A percentile compares a stretch with the other conserved stretches of the same genome.
Conservation (phyloP, 1,140 invertebrate species). For the Araneus ventricosus region DNA sequence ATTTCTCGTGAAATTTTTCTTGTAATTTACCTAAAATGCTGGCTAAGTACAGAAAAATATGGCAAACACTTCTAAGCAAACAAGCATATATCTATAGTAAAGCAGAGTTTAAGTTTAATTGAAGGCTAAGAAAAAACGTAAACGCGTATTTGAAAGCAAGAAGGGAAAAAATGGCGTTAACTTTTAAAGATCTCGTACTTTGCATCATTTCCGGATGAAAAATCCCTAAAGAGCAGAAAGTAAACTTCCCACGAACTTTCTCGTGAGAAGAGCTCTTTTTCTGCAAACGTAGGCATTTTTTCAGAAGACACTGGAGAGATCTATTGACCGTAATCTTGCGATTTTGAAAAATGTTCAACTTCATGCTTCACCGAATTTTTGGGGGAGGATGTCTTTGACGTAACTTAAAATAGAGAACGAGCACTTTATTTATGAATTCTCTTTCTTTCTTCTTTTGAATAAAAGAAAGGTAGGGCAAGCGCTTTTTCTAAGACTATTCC, state of each 20-base stretch:
- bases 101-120: neutral
- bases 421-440: neutral
- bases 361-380: neutral
- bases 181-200: neutral
- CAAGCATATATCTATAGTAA: too few relatives aligned
- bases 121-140: neutral
- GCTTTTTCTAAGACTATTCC: too few relatives aligned
- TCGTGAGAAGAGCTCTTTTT: neutral
- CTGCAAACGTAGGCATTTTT: neutral
- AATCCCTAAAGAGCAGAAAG: neutral
- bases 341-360: slow-evolving; percentile 15
- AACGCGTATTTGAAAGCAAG: neutral
- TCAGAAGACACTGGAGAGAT: neutral
- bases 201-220: neutral
- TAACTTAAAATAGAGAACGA: neutral
- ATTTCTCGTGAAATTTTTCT: too few relatives aligned
- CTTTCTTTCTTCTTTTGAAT: neutral
- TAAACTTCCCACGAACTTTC: neutral
- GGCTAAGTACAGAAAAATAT: too few relatives aligned
- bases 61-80: too few relatives aligned
- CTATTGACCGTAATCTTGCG: neutral
- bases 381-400: neutral
- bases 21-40: too few relatives aligned
- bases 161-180: neutral
- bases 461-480: neutral